phyloP scores from a whole-genome alignment of 2,797 vertebrate genomes.

The Myiotriccus ornatus region DNA sequence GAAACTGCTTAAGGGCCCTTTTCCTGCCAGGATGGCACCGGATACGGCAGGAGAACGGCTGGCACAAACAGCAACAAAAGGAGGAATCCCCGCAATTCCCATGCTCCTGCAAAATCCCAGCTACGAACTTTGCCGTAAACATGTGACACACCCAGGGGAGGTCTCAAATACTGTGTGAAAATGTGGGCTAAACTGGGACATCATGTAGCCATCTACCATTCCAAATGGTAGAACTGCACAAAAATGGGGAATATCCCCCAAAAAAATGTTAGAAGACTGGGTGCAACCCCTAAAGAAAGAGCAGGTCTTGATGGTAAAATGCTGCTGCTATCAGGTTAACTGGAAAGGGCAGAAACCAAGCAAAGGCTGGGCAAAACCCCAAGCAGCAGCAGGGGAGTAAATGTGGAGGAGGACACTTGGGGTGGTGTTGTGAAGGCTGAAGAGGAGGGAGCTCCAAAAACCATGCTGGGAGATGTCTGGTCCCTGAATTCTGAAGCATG shows the following conservation, averaged over 20 bases:
- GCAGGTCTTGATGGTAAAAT: background rate
- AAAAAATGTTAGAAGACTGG: accelerated
- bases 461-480: background rate
- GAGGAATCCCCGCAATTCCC: background rate
- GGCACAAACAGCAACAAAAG: background rate
- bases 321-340: background rate
- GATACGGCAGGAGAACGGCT: background rate
- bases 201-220: background rate
- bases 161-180: background rate
- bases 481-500: background rate
- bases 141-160: accelerated
- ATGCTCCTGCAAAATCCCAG: background rate
- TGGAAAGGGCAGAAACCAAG: background rate
- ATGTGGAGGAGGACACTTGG: background rate
- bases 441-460: background rate
- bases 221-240: background rate
- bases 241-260: background rate
- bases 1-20: background rate
- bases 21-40: background rate
- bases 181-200: background rate
- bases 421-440: background rate
- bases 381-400: background rate
- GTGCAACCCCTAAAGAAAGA: background rate
- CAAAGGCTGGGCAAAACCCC: background rate
- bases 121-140: background rate